Evolutionary conservation across 37 sponge, comb jelly and placozoan genomes (phyloP).

Genomic region (Axinella damicornis): DNA sequence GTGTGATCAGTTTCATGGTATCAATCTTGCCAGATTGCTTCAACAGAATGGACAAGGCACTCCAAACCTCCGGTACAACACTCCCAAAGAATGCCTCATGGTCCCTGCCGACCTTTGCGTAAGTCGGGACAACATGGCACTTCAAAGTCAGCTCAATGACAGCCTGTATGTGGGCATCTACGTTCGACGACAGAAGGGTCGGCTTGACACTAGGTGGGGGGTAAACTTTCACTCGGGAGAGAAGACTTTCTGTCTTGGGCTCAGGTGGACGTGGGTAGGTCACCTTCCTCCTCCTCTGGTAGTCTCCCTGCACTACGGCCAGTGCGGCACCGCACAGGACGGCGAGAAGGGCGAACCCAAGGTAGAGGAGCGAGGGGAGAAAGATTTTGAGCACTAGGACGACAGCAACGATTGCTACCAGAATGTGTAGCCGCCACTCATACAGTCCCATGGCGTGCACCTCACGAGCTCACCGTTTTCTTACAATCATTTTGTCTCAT

Average conservation of each 20-base stretch:
- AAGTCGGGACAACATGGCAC: conserved; percentile 61
- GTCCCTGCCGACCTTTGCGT: conserved; percentile 36
- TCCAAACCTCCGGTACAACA: conserved; percentile 68
- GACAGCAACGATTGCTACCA: background rate
- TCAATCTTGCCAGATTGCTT: conserved; percentile 55
- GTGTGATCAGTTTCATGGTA: conserved; percentile 61
- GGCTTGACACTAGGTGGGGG: conserved; percentile 37
- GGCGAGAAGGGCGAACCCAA: conserved; percentile 26
- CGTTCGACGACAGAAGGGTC: conserved; percentile 31
- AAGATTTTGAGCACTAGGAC: background rate
- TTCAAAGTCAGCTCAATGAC: conserved; percentile 53
- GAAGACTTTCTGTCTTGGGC: conserved; percentile 4
- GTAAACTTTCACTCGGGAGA: conserved; percentile 40
- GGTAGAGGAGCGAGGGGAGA: conserved; percentile 46
- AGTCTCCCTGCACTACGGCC: conserved; percentile 43
- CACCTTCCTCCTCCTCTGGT: conserved; percentile 42
- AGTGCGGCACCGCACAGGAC: conserved; percentile 23
- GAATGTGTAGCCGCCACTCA: conserved; percentile 12
- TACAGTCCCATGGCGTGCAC: too few relatives aligned
- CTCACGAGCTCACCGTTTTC: too few relatives aligned
- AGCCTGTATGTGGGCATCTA: conserved; percentile 35
- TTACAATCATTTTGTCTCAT: too few relatives aligned
- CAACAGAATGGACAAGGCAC: conserved; percentile 25
- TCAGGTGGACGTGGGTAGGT: conserved; percentile 37
- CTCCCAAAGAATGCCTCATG: conserved; percentile 62